These are phyloP conservation scores for Percina caprodes DNA, from an alignment of 2,113 vertebrate genomes.

Conservation along the genomic window DNA sequence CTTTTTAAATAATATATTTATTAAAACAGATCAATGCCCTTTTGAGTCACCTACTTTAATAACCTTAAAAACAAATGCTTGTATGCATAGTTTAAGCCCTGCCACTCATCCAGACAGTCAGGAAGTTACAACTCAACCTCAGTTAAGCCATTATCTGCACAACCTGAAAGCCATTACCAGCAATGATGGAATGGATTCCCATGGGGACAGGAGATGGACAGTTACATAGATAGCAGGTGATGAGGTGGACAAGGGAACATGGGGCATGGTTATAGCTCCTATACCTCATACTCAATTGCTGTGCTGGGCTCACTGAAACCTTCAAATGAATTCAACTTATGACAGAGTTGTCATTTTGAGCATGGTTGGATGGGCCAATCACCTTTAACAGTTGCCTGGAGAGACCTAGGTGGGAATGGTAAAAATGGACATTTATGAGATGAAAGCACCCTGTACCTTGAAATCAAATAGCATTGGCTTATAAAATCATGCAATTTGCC, in stretches of 20 bases:
- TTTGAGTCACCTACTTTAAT: slow-evolving; percentile 2
- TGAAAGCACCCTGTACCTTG: slow-evolving; percentile 13
- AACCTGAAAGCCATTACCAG: slow-evolving; percentile 72
- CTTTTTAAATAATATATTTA: too few species aligned
- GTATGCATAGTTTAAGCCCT: slow-evolving; percentile 27
- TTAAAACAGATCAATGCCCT: not conserved
- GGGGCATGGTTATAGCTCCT: slow-evolving; percentile 64
- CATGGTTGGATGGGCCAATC: slow-evolving; percentile 53
- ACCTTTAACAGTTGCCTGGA: slow-evolving; percentile 32
- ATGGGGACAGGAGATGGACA: slow-evolving; percentile 66
- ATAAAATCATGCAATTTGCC: not conserved
- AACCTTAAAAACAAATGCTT: slow-evolving; percentile 1
- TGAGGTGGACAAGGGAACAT: slow-evolving; percentile 74
- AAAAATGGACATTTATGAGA: slow-evolving; percentile 25
- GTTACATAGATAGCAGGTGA: slow-evolving; percentile 76
- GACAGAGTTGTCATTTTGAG: slow-evolving; percentile 61
- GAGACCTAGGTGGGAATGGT: slow-evolving; percentile 22
- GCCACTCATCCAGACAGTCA: slow-evolving; percentile 38
- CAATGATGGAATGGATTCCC: slow-evolving; percentile 75
- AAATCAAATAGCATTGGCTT: not conserved
- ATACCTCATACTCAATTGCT: slow-evolving; percentile 67
- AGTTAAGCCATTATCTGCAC: slow-evolving; percentile 71
- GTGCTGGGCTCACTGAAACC: slow-evolving; percentile 54
- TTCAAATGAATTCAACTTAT: slow-evolving; percentile 70
- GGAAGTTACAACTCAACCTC: slow-evolving; percentile 49